Evolutionary conservation across 2,113 vertebrate genomes (phyloP).

Genomic region (Dasyprocta punctata): DNA sequence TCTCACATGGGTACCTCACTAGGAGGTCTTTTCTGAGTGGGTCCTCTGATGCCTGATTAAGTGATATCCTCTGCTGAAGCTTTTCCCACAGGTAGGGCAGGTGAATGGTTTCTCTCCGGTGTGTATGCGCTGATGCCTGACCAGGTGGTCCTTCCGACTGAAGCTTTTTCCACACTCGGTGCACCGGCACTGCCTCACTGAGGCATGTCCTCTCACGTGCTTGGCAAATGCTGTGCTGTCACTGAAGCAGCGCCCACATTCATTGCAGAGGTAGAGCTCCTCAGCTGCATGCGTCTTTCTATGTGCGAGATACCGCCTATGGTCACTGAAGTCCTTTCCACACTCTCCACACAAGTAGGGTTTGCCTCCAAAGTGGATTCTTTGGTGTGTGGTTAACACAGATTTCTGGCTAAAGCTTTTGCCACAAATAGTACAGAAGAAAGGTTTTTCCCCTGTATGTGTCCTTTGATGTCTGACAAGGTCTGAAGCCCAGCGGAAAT

Average conservation of each 20-base stretch:
- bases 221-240: constrained; percentile 86
- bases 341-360: constrained; percentile 78
- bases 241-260: constrained; percentile 84
- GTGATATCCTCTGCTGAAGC: constrained; percentile 82
- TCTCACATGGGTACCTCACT: background rate
- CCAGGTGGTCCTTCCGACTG: constrained; percentile 74
- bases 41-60: constrained; percentile 79
- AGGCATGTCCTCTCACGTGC: constrained; percentile 72
- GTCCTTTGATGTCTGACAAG: constrained; percentile 81
- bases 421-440: constrained; percentile 80
- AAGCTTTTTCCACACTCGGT: constrained; percentile 81
- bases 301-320: constrained; percentile 86
- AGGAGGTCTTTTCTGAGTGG: constrained; percentile 72
- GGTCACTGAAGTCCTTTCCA: constrained; percentile 76
- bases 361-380: constrained; percentile 75
- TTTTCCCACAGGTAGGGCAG: constrained; percentile 81
- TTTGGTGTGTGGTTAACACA: constrained; percentile 83
- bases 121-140: constrained; percentile 81
- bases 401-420: constrained; percentile 84
- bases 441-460: constrained; percentile 84
- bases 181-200: constrained; percentile 71
- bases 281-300: constrained; percentile 88
- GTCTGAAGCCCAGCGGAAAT: constrained; percentile 82
- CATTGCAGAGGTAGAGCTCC: constrained; percentile 86
- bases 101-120: constrained; percentile 81